phyloP scores from a whole-genome alignment of 2,113 vertebrate genomes.

The Mus pahari region DNA sequence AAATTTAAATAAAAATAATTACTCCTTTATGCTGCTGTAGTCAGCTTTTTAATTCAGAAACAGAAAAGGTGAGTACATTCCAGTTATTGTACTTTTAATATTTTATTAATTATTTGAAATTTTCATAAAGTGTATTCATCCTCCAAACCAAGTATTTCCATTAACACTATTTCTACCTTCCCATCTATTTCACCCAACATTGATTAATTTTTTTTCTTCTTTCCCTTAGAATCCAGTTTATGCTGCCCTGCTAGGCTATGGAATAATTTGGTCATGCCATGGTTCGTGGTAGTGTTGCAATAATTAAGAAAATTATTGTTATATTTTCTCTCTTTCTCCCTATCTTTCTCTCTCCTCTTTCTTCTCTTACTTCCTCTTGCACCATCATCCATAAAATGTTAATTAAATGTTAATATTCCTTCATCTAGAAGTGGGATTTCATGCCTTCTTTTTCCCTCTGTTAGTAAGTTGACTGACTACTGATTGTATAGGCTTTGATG shows the following conservation, averaged over 20 bases:
- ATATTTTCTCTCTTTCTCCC: neutral
- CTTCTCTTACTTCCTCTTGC: neutral
- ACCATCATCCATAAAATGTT: neutral
- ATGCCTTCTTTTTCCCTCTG: neutral
- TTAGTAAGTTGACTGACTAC: neutral
- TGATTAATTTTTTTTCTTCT: neutral
- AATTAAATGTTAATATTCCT: neutral
- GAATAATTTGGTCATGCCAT: neutral
- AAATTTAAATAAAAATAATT: neutral
- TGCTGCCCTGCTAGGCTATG: neutral
- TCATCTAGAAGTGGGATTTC: neutral
- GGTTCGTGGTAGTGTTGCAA: neutral
- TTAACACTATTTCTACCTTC: neutral
- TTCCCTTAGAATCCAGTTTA: neutral
- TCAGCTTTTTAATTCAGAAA: neutral
- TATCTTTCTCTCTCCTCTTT: neutral
- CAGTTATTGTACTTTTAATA: too few species aligned
- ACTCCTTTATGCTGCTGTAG: neutral
- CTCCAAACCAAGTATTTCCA: neutral
- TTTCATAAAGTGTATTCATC: neutral
- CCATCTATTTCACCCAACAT: neutral
- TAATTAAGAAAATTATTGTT: neutral
- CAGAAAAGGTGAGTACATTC: too few species aligned
- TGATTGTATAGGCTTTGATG: neutral
- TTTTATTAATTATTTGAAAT: neutral